Base-by-base conservation (phyloP, 2,888 invertebrate species). In the Automeris io region DNA sequence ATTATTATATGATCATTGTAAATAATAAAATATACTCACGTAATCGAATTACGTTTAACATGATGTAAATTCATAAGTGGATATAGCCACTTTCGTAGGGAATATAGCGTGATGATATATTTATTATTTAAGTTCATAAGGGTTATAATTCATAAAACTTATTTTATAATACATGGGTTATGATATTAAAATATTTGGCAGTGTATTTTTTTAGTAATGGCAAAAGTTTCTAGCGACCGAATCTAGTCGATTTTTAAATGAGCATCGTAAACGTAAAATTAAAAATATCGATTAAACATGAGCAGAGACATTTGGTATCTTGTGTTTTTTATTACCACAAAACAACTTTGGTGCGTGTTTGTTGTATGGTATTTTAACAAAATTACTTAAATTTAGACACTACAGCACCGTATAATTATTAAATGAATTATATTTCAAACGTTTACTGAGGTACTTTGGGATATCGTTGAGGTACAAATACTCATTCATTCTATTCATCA, bases 401-500 rank as follows among this genome's bases (percentile, higher is more conserved):
- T 50, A 46, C 29, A 23, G 13, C 37, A 36, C 35, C 37, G 29
- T 29, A 3, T 29, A 8, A 37, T 44, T 38, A 50, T 52, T 51
- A 49, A 34, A 41, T 45, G 43, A 40, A 44, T 45, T 42, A 44
- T 21, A 22, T 34, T 23, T 23, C 16, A n/a, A 9, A 22, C 16
- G 4, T 13, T 34, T 22, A 16, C 23, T 34, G 16, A 23, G 13
- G 21, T 19, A 12, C 13, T 23, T 16, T 16, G 16, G 13, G 21
- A 22, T 21, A 26, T 12, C 9, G 46, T 49, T 25, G 39, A 54
- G 56, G 60, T 57, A 57, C 61, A 60, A 54, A 49, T 45, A 39
- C 43, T 47, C 54, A 53, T 49, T 56, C 64, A 62, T 65, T 66
- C 61, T 66, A 62, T 61, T 51, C 54, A 58, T 43, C 48, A 49